phyloP scores from a whole-genome alignment of 2,888 invertebrate species.

The Microplitis manilae region DNA sequence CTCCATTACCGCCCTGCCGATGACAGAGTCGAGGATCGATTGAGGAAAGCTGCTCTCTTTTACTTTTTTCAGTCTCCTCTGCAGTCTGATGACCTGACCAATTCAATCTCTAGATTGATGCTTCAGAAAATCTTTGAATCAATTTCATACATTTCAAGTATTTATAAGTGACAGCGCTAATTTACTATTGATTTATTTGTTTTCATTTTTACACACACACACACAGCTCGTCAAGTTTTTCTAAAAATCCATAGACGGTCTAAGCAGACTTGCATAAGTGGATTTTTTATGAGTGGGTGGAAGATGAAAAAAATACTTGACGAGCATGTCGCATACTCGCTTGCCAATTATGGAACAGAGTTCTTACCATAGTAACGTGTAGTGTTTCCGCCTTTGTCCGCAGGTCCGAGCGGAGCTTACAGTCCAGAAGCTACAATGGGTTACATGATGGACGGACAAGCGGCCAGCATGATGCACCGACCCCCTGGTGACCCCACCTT shows the following conservation, averaged over 20 bases:
- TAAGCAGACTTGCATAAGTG: neutral
- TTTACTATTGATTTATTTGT: neutral
- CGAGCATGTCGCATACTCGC: slow-evolving; percentile 45
- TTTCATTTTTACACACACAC: neutral
- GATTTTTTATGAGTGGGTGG: neutral
- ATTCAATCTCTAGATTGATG: slow-evolving; percentile 4
- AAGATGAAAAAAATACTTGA: slow-evolving; percentile 21
- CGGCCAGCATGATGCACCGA: slow-evolving; percentile 93
- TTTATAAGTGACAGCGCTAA: neutral
- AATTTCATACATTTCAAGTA: neutral
- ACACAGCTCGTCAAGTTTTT: slow-evolving; percentile 41
- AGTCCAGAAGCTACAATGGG: slow-evolving; percentile 97
- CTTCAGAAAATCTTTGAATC: slow-evolving; percentile 10
- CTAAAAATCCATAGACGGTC: neutral
- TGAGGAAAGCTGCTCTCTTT: slow-evolving; percentile 45
- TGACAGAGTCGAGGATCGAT: slow-evolving; percentile 54
- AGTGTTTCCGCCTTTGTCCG: slow-evolving; percentile 91
- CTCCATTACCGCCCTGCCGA: slow-evolving; percentile 61
- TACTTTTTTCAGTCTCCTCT: slow-evolving; percentile 1
- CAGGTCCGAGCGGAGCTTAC: slow-evolving; percentile 95
- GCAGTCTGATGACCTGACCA: slow-evolving; percentile 5
- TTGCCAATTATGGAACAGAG: slow-evolving; percentile 72
- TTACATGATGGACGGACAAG: slow-evolving; percentile 98
- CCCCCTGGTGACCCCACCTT: slow-evolving; percentile 93
- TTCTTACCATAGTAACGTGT: slow-evolving; percentile 76